Evolutionary conservation across 1,140 invertebrate genomes (phyloP), one percentile per base, ranked within the genome.

Genomic region (Pseudomyrmex flavicornis): DNA sequence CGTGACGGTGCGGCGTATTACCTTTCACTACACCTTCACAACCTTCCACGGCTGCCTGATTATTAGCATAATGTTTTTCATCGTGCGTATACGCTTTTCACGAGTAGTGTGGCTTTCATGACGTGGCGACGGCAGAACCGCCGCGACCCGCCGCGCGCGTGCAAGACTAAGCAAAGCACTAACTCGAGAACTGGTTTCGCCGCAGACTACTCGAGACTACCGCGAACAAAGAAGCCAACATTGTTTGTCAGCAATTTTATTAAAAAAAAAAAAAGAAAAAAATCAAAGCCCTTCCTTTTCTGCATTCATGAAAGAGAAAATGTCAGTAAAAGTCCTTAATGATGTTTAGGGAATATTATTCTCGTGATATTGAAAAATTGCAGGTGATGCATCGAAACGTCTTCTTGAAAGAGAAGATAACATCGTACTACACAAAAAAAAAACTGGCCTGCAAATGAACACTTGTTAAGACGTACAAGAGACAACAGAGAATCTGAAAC

Each of bases 21-120:
- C 76, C 76, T 80, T 80, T 80, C 76, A 72, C 76, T 80, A 72
- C 35, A 35, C 66, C 76, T 79, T 50, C 76, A 44, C 65, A 80
- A 48, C 44, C 76, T 80, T 70, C 76, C 74, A 44, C 50, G 48
- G 15, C 35, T 35, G 35, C 22, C 12, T 48, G 52, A 70, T 61
- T 80, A 80, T 80, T 80, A 80, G 48, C 66, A 70, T 80, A 80
- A 72, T 72, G 54, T 72, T 80, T 80, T 80, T 17, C 65, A 70
- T 70, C 66, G 44, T 59, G 50, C 20, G 9, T 59, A 35, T 35
- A 35, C 52, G 76, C 76, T 80, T 80, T 80, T 80, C 76, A 48
- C 54, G 35, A 70, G 22, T 54, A 70, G 35, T 35, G 35, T 22
- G 73, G 22, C 22, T 61, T 63, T 48, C 46, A 10, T 26, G 73